These are phyloP conservation scores for Yponomeuta evonymella DNA, from an alignment of 2,888 invertebrate genomes.

Conservation along the genomic window DNA sequence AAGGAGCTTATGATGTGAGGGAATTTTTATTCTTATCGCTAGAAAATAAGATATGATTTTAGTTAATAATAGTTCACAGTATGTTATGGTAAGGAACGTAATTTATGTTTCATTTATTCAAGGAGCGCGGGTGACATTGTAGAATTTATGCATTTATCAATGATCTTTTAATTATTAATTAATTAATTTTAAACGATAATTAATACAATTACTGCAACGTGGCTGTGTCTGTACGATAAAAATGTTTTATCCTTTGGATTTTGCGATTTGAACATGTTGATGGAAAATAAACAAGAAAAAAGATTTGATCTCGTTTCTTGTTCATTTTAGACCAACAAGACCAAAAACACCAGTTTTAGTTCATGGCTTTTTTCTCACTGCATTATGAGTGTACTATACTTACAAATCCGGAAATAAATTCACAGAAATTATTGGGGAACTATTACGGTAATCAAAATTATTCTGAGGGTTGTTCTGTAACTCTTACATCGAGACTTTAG, in stretches of 20 bases:
- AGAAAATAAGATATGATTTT: conserved; percentile 17
- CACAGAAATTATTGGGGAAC: no score
- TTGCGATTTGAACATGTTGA: background rate
- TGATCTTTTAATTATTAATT: background rate
- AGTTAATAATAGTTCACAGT: background rate
- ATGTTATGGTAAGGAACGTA: background rate
- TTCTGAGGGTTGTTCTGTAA: no score
- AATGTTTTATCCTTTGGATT: background rate
- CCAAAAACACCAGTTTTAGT: background rate
- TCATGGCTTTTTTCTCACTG: no score
- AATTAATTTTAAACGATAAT: background rate
- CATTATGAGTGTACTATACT: no score
- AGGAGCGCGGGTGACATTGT: background rate
- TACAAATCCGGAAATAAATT: no score
- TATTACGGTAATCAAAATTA: no score
- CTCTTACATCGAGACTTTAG: no score
- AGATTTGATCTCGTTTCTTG: background rate
- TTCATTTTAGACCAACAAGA: background rate
- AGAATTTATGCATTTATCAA: conserved; percentile 1
- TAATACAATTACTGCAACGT: conserved; percentile 1
- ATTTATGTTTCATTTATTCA: background rate
- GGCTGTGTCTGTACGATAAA: background rate
- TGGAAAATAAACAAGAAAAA: background rate
- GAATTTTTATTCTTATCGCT: conserved; percentile 12
- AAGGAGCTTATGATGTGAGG: conserved; percentile 26